These are phyloP conservation scores for Naja naja DNA, from an alignment of 2,113 vertebrate genomes.

Conservation along the genomic window DNA sequence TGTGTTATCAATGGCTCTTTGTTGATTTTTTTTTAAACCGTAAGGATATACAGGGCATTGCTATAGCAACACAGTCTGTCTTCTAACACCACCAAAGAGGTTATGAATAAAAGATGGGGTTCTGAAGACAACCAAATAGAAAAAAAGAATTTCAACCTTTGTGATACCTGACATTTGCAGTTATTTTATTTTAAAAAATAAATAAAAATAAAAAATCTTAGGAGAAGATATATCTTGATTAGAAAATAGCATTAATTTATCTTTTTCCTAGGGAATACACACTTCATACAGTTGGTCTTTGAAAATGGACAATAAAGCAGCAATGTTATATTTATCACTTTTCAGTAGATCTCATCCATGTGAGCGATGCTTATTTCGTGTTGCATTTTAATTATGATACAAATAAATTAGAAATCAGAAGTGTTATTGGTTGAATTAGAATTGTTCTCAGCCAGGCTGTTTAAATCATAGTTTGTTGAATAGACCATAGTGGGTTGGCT, in stretches of 20 bases:
- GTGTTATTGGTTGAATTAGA: not conserved
- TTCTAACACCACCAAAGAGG: conserved; percentile 75
- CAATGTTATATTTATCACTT: not conserved
- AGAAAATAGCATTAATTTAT: conserved; percentile 61
- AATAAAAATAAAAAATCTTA: conserved; percentile 52
- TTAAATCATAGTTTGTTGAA: not conserved
- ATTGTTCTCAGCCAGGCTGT: not conserved
- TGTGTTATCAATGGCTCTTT: conserved; percentile 80
- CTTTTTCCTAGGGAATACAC: conserved; percentile 49
- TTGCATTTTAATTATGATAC: not conserved
- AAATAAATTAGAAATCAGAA: conserved; percentile 37
- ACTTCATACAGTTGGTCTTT: conserved; percentile 49
- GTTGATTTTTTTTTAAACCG: conserved; percentile 70
- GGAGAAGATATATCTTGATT: conserved; percentile 61
- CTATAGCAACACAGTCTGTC: conserved; percentile 80
- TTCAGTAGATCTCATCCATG: not conserved
- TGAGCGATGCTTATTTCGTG: not conserved
- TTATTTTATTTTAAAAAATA: conserved; percentile 78
- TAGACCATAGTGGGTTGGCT: not conserved
- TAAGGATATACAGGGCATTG: conserved; percentile 82
- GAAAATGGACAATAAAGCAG: conserved; percentile 22
- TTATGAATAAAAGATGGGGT: conserved; percentile 83
- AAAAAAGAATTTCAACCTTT: conserved; percentile 76
- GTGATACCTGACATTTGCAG: conserved; percentile 79
- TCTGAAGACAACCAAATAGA: conserved; percentile 79